Base-by-base conservation (phyloP, 1,140 invertebrate genomes). In the Spodoptera litura region DNA sequence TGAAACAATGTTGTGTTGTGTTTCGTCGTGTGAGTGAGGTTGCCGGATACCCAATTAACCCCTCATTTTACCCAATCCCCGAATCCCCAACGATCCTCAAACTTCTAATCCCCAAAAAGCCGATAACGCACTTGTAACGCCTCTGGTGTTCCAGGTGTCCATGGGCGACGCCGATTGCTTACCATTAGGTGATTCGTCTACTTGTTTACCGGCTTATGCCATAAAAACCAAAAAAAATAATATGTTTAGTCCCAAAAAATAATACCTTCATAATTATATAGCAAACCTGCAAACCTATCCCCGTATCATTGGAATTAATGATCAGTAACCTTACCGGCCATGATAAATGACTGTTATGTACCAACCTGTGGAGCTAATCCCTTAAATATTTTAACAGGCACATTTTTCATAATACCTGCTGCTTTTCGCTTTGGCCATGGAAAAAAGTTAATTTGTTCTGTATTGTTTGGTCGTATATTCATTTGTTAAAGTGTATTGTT, bases 311-410 rank as follows among this genome's bases (percentile, higher is more conserved):
- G 53, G 27, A 55, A 56, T 71, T 55, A 56, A 71, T 56, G 27
- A 71, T 56, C 27, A 56, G n/a, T 15, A 55, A 71, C 25, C 25
- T 71, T 27, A 25, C 5, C 31, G 25, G 0, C 53, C n/a, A 20
- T 71, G 52, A 71, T 56, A 71, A 71, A 71, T 56, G 68, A 56
- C 44, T 20, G 2, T 27, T n/a, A 49, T 55, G 38, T 56, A 10
- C 8, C 68, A 56, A 71, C 52, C 68, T 71, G 52, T 71, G 38
- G 38, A 56, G 68, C 52, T 71, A 38, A 38, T 38, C 31, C 10
- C 9, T 53, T 71, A 53, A 71, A 68, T 68, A 68, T 68, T 68
- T 68, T 38, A 68, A 25, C 4, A 68, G 8, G 44, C 44, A 66
- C 44, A 66, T 13, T 51, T 38, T 15, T 15, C 49, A 20, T 25